Conservation (phyloP, 2,888 invertebrate species). For the Adelphocoris suturalis region DNA sequence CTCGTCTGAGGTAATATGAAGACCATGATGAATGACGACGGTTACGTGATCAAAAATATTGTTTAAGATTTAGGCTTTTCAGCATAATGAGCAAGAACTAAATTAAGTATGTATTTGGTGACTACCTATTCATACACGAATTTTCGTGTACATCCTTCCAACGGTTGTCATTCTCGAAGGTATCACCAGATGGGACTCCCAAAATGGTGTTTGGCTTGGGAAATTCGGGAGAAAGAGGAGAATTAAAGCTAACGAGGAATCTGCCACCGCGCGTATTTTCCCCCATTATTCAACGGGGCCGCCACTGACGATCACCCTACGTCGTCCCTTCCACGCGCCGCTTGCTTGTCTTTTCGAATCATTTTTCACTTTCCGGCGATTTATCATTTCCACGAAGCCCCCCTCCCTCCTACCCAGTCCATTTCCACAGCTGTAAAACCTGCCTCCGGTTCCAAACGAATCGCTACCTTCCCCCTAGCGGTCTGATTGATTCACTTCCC, state of each 20-base stretch:
- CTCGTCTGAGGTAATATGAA: too few relatives aligned
- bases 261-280: neutral
- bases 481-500: slow-evolving; percentile 36
- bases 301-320: slow-evolving; percentile 18
- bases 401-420: neutral
- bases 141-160: too few relatives aligned
- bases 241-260: neutral
- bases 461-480: neutral
- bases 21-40: too few relatives aligned
- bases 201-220: neutral
- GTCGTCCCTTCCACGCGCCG: neutral
- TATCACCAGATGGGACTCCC: too few relatives aligned
- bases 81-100: too few relatives aligned
- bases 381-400: neutral
- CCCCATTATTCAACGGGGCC: slow-evolving; percentile 3
- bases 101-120: too few relatives aligned
- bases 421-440: slow-evolving; percentile 6
- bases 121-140: too few relatives aligned
- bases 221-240: neutral
- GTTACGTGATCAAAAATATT: too few relatives aligned
- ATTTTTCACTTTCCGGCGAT: slow-evolving; percentile 36
- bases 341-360: slow-evolving; percentile 26
- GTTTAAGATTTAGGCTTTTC: too few relatives aligned
- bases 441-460: slow-evolving; percentile 26
- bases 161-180: too few relatives aligned